Base-by-base conservation (phyloP, 1,140 invertebrate species). In the Trachymyrmex cornetzi region DNA sequence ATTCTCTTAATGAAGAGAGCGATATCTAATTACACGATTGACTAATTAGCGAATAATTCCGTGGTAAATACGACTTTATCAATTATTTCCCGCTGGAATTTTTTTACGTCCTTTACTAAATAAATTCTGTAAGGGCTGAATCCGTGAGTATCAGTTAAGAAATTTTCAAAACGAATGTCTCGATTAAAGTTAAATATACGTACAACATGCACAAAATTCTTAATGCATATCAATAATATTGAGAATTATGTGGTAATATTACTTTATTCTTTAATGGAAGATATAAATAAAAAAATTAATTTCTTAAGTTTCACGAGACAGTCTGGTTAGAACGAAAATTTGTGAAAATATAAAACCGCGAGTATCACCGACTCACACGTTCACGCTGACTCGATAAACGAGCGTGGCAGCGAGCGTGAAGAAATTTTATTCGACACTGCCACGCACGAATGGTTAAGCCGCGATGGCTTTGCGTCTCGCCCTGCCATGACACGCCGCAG, bases 401-500 rank as follows among this genome's bases (percentile, higher is more conserved):
- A 74, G 24, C 14, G 67, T 19, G 80, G 24, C 69, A 84, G 71
- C 80, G 69, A 63, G 69, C 38, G 53, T 61, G 55, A 61, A 84
- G 67, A 84, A 84, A 84, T 84, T 74, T 84, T 74, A 74, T 84
- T 84, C 69, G 69, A 84, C 38, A 48, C 24, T 38, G 55, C 55
- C 19, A 30, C 69, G 55, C 69, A 74, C 69, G 80, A 84, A 74
- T 69, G 77, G 77, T 82, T 74, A 59, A 82, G 72, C 69, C 71
- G 69, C 24, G 80, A 84, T 84, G 69, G 80, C 80, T 74, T 61
- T 84, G 38, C 69, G 80, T 84, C 80, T 74, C 80, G 38, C 38
- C 38, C 22, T 24, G 69, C 38, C 69, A n/a, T 74, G 67, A 82
- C 38, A 82, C 55, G 69, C 38, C 71, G 12, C 80, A 81, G 48